Evolutionary conservation across 2,888 invertebrate species (phyloP).

Genomic region (Pollenia angustigena): DNA sequence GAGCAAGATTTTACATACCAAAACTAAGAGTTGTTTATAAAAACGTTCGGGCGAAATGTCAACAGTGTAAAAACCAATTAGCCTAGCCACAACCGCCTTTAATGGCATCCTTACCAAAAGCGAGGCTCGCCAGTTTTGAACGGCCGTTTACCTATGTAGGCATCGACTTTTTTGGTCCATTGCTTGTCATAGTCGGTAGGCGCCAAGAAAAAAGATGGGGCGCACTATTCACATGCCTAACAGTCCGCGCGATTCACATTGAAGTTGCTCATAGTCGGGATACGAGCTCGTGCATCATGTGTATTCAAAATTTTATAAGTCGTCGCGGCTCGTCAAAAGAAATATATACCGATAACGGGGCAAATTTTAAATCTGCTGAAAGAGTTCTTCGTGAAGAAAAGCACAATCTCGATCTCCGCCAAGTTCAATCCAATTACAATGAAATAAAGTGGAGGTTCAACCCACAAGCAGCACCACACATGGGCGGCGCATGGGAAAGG

Average conservation of each 20-base stretch:
- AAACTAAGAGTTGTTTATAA: too few species aligned
- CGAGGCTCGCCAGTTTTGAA: constrained; percentile 64
- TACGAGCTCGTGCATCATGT: constrained; percentile 67
- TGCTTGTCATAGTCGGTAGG: constrained; percentile 63
- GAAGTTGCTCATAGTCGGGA: constrained; percentile 70
- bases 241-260: constrained; percentile 66
- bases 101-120: constrained; percentile 36
- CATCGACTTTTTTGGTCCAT: constrained; percentile 73
- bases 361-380: constrained; percentile 45
- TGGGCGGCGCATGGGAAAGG: constrained; percentile 68
- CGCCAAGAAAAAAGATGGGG: constrained; percentile 73
- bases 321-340: constrained; percentile 22
- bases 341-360: constrained; percentile 56
- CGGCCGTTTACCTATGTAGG: constrained; percentile 72
- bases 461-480: constrained; percentile 61
- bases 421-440: too few species aligned
- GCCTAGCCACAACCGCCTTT: too few species aligned
- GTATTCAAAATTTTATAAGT: constrained; percentile 58
- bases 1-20: too few species aligned
- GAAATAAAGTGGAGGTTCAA: too few species aligned
- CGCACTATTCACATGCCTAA: constrained; percentile 73
- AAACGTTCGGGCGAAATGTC: too few species aligned
- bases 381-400: not conserved
- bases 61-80: too few species aligned
- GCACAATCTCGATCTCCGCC: too few species aligned